Conservation (phyloP, 2,888 invertebrate genomes). For the Ectemnius cavifrons region DNA sequence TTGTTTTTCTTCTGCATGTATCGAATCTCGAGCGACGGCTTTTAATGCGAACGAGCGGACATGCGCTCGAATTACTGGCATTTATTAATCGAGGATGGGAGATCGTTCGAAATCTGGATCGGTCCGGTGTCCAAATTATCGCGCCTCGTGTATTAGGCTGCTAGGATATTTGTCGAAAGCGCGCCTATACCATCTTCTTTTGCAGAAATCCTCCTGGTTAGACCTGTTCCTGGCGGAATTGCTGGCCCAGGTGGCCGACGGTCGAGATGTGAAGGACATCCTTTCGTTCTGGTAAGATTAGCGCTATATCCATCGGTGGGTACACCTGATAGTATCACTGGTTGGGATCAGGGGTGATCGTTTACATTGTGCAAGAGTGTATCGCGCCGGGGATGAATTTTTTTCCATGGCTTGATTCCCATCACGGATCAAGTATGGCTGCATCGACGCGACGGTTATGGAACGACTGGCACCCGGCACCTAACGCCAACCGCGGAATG, state of each 20-base stretch:
- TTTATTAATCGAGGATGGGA: neutral
- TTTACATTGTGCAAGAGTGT: neutral
- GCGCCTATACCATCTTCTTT: conserved; percentile 37
- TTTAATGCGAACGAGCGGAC: neutral
- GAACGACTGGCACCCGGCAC: neutral
- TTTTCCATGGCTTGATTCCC: too few species aligned
- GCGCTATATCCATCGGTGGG: neutral
- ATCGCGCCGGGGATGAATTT: too few species aligned
- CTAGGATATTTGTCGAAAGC: neutral
- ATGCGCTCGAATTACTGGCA: conserved; percentile 12
- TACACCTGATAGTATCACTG: conserved; percentile 1
- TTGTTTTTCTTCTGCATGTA: conserved; percentile 32
- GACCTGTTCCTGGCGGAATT: conserved; percentile 84
- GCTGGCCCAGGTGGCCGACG: conserved; percentile 81
- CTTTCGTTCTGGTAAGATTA: conserved; percentile 82
- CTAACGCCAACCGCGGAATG: neutral
- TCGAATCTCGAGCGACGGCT: conserved; percentile 6
- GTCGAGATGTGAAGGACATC: conserved; percentile 80
- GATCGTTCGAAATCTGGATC: neutral
- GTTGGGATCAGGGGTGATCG: neutral
- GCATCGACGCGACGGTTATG: neutral
- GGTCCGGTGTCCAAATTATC: neutral
- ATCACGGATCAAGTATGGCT: too few species aligned
- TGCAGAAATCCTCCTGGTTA: conserved; percentile 84
- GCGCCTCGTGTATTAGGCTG: neutral